Evolutionary conservation across 2,113 vertebrate genomes (phyloP).

Genomic region (Nerophis lumbriciformis): DNA sequence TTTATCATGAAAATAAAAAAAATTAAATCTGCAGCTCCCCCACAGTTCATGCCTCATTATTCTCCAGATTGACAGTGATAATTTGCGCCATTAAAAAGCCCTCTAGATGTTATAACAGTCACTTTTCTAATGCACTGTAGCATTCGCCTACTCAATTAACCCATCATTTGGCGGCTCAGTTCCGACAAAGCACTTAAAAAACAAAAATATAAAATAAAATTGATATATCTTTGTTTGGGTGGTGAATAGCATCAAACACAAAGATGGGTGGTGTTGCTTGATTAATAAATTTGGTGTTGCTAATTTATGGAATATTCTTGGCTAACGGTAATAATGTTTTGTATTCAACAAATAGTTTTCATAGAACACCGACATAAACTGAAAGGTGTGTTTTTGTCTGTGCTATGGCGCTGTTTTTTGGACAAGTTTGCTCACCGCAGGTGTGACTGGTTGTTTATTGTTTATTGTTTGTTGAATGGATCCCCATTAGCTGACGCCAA

Average conservation of each 20-base stretch:
- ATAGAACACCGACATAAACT: no score
- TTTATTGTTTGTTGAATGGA: no score
- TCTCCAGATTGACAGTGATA: constrained; percentile 1
- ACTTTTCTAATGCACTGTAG: constrained; percentile 2
- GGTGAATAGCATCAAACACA: background rate
- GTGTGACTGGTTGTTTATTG: no score
- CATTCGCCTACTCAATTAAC: constrained; percentile 8
- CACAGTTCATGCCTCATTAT: background rate
- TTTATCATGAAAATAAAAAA: background rate
- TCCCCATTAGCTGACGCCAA: no score
- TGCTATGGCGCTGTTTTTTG: no score
- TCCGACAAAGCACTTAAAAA: constrained; percentile 6
- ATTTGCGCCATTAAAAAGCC: constrained; percentile 5
- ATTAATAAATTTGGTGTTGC: background rate
- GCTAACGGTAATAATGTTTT: no score
- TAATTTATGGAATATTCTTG: no score
- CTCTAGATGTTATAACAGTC: background rate
- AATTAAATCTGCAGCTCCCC: background rate
- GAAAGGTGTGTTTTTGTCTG: no score
- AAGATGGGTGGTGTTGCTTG: background rate
- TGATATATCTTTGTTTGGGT: background rate
- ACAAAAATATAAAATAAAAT: background rate
- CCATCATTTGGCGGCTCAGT: background rate
- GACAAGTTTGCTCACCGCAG: no score
- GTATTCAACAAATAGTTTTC: no score